phyloP scores from a whole-genome alignment of 2,797 vertebrate genomes.

The Dryobates pubescens region DNA sequence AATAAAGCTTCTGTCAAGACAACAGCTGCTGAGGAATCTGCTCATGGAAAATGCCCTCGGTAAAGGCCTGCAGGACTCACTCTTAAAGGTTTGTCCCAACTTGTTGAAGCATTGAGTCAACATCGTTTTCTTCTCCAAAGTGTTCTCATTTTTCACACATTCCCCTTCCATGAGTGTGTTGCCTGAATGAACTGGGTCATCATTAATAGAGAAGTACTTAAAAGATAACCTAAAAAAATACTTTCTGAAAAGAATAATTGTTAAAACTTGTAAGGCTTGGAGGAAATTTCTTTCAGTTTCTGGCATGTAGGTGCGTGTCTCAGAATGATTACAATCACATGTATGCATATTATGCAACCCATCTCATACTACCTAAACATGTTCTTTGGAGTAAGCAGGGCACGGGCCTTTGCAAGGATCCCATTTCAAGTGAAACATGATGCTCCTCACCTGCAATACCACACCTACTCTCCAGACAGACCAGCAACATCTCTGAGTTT shows the following conservation, averaged over 20 bases:
- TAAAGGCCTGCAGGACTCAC: slow-evolving; percentile 17
- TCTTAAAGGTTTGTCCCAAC: slow-evolving; percentile 21
- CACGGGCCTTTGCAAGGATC: slow-evolving; percentile 40
- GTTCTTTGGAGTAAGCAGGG: slow-evolving; percentile 53
- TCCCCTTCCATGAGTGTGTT: neutral
- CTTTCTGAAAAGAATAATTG: neutral
- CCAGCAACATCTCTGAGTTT: neutral
- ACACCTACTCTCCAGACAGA: slow-evolving; percentile 30
- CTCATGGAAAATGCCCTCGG: neutral
- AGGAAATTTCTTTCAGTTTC: slow-evolving; percentile 8
- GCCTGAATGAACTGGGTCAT: neutral
- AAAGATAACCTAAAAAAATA: neutral
- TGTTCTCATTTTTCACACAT: neutral
- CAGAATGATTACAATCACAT: slow-evolving; percentile 36
- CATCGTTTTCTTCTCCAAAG: neutral
- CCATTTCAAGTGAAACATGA: slow-evolving; percentile 45
- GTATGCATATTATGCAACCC: slow-evolving; percentile 38
- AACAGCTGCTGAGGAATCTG: slow-evolving; percentile 48
- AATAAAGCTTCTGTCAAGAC: slow-evolving; percentile 44
- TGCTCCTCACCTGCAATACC: slow-evolving; percentile 19
- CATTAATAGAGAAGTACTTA: neutral
- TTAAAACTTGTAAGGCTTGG: neutral
- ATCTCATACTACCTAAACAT: slow-evolving; percentile 3
- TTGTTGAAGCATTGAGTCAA: slow-evolving; percentile 59
- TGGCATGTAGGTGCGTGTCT: slow-evolving; percentile 54